Percentiles rank a stretch among this genome's conserved stretches.
These are phyloP conservation scores for Grammomys dolichurus DNA, from an alignment of 2,113 vertebrate genomes.

Conservation along the genomic window DNA sequence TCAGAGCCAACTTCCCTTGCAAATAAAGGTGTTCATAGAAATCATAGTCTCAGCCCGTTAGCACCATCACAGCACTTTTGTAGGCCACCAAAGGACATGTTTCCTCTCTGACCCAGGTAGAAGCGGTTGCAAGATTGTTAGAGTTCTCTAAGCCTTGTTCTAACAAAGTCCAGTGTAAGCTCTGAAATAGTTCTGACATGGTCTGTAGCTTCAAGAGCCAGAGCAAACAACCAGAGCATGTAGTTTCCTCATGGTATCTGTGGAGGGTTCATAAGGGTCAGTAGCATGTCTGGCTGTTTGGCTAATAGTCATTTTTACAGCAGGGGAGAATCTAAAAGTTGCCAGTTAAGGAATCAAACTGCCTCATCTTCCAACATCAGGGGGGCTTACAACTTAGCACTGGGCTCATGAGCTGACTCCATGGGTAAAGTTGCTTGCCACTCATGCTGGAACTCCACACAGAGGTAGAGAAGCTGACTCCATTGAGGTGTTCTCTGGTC, in stretches of 20 bases:
- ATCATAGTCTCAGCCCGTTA: background rate
- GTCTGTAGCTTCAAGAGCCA: background rate
- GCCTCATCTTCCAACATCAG: too few relatives aligned
- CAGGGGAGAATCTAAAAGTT: background rate
- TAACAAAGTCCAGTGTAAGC: background rate
- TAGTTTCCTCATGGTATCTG: background rate
- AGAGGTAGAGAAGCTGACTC: background rate
- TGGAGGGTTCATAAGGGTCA: background rate
- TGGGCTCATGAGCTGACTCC: background rate
- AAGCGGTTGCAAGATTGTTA: background rate
- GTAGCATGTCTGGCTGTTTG: background rate
- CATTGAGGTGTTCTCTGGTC: background rate
- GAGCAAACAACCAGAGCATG: background rate
- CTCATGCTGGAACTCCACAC: background rate
- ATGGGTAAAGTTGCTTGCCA: background rate
- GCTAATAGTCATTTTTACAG: background rate
- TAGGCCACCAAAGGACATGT: background rate
- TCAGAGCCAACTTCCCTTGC: background rate
- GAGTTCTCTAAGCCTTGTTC: background rate
- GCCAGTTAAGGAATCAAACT: background rate
- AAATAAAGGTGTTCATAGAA: background rate
- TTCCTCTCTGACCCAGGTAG: background rate
- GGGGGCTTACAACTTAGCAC: background rate
- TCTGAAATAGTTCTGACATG: background rate
- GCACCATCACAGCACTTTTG: background rate